Evolutionary conservation across 2,797 vertebrate species (phyloP).

Genomic region (Sebastes steindachneri): DNA sequence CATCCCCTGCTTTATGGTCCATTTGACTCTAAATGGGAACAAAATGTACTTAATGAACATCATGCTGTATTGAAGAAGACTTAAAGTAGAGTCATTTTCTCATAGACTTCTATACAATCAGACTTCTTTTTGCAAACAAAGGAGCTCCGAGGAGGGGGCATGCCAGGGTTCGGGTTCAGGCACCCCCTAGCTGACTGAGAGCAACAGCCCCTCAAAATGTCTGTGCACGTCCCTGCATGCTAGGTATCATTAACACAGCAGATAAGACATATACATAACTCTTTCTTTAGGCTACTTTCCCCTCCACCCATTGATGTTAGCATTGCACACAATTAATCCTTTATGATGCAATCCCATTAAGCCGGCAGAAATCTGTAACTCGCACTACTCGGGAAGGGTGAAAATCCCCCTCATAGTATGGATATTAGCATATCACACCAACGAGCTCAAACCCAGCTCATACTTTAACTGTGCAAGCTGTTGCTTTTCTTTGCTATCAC

Average conservation of each 20-base stretch:
- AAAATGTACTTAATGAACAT: too few relatives aligned
- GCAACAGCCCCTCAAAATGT: background rate
- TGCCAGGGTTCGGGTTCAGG: too few relatives aligned
- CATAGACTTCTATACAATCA: too few relatives aligned
- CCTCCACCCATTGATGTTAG: background rate
- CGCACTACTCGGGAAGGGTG: background rate
- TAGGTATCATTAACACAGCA: background rate
- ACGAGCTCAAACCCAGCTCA: background rate
- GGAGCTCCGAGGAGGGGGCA: too few relatives aligned
- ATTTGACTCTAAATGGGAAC: too few relatives aligned
- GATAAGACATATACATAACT: background rate
- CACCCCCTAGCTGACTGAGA: too few relatives aligned
- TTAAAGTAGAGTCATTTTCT: too few relatives aligned
- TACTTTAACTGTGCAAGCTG: background rate
- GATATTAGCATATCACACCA: background rate
- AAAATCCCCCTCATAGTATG: background rate
- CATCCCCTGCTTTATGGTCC: too few relatives aligned
- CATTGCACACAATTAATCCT: slow-evolving; percentile 11
- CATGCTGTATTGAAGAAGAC: too few relatives aligned
- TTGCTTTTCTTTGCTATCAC: background rate
- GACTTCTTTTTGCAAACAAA: too few relatives aligned
- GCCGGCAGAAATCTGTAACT: background rate
- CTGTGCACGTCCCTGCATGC: background rate
- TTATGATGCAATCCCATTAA: slow-evolving; percentile 7
- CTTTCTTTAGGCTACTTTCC: background rate